These are phyloP conservation scores for Trichacis sp. DNA, from an alignment of 2,888 invertebrate genomes.

Conservation along the genomic window DNA sequence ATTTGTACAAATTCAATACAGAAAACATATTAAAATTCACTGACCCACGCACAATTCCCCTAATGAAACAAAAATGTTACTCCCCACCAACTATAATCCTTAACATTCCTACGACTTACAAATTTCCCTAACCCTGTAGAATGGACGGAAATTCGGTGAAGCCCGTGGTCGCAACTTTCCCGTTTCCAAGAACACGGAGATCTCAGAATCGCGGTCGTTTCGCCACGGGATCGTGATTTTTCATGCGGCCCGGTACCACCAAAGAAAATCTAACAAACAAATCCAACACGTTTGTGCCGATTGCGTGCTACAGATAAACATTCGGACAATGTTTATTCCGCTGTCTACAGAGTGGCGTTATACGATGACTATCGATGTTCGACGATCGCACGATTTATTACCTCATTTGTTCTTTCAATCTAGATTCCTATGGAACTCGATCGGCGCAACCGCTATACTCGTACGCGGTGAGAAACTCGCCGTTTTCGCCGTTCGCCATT, in stretches of 20 bases:
- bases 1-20: too few relatives aligned
- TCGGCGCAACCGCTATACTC: conserved; percentile 11
- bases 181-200: conserved; percentile 6
- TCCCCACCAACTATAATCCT: too few relatives aligned
- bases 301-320: conserved; percentile 51
- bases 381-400: conserved; percentile 59
- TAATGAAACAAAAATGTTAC: too few relatives aligned
- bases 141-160: neutral
- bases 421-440: conserved; percentile 17
- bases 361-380: conserved; percentile 56
- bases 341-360: conserved; percentile 46
- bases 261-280: conserved; percentile 12
- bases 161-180: neutral
- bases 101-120: too few relatives aligned
- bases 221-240: conserved; percentile 10
- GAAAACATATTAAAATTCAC: too few relatives aligned
- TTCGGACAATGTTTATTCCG: conserved; percentile 53
- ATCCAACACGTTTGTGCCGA: conserved; percentile 24
- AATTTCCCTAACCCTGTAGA: too few relatives aligned
- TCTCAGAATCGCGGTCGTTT: conserved; percentile 4
- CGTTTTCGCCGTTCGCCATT: conserved; percentile 8
- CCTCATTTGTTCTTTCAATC: conserved; percentile 37
- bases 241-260: neutral
- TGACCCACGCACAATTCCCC: too few relatives aligned
- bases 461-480: conserved; percentile 15